Base-by-base conservation (phyloP, 2,888 invertebrate species). In the Drosophila barbarae region DNA sequence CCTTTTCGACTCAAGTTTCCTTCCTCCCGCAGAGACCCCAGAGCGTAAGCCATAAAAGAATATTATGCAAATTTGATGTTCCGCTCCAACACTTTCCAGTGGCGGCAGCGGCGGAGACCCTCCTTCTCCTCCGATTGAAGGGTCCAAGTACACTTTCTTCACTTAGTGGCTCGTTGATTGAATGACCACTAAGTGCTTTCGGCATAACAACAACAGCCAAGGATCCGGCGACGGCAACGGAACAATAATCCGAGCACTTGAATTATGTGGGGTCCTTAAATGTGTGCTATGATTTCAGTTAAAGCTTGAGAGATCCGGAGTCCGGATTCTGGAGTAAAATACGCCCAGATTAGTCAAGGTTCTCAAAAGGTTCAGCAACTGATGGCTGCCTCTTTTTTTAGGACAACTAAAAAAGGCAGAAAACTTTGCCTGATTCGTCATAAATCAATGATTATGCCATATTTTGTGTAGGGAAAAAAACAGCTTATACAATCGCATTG, bases 361-460 rank as follows among this genome's bases (percentile, higher is more conserved):
- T 53, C 53, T 54, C 32, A 50, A 10, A 38, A 21, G 23, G 32
- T 39, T 38, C 26, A 28, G 44, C 15, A 44, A 18, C 23, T 28
- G 38, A 8, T 26, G 18, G 6, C 10, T n/a, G 34, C 9, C 35
- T 12, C 6, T 21, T 41, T 59, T 60, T 60, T 46, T 35, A 30
- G 12, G 72, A 73, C 71, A 77, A 80, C 78, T 85, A 84, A 30
- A 46, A 46, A 9, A 13, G 82, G 84, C 82, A 84, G 84, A 85
- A 73, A 74, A 76, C 57, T 15, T 63, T 64, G 53, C 69, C 69
- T 73, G 63, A 57, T 60, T 54, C 67, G 70, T 82, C 82, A 88
- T 88, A 88, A 88, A 88, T 88, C 88, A 88, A 86, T 85, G 81
- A 85, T 83, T 84, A 84, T 84, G 76, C 82, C 80, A 70, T 74